phyloP scores from a whole-genome alignment of 2,888 invertebrate genomes.

The Drosophila rellima region DNA sequence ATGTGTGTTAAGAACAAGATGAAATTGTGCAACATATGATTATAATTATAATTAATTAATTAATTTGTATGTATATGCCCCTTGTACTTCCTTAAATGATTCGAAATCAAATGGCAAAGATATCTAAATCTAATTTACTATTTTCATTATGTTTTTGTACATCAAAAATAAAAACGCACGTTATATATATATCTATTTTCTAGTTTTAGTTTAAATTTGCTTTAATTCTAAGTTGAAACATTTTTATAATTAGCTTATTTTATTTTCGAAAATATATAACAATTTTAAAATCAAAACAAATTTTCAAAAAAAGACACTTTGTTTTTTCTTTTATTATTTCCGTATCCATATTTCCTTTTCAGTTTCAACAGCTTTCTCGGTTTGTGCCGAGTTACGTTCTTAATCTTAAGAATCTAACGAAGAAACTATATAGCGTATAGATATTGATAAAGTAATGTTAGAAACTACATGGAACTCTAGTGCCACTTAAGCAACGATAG shows the following conservation, averaged over 20 bases:
- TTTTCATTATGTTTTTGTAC: slow-evolving; percentile 46
- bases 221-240: slow-evolving; percentile 63
- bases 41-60: slow-evolving; percentile 27
- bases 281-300: slow-evolving; percentile 58
- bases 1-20: slow-evolving; percentile 42
- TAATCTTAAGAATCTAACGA: slow-evolving; percentile 60
- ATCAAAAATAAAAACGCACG: slow-evolving; percentile 24
- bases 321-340: slow-evolving; percentile 13
- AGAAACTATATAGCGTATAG: slow-evolving; percentile 6
- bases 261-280: slow-evolving; percentile 77
- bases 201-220: slow-evolving; percentile 54
- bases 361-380: slow-evolving; percentile 35
- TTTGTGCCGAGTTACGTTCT: slow-evolving; percentile 29
- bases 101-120: slow-evolving; percentile 68
- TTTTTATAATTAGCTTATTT: slow-evolving; percentile 74
- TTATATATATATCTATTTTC: slow-evolving; percentile 27
- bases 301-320: slow-evolving; percentile 23
- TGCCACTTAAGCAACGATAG: slow-evolving; percentile 76
- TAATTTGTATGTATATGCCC: slow-evolving; percentile 50
- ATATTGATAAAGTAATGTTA: slow-evolving; percentile 18
- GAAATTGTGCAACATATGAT: slow-evolving; percentile 54
- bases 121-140: slow-evolving; percentile 55
- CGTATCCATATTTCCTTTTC: slow-evolving; percentile 23
- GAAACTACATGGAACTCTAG: slow-evolving; percentile 65
- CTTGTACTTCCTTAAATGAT: slow-evolving; percentile 82